Percentiles rank a stretch among this genome's conserved stretches.
phyloP scores from a whole-genome alignment of 2,888 invertebrate species.

The Phalera bucephala region DNA sequence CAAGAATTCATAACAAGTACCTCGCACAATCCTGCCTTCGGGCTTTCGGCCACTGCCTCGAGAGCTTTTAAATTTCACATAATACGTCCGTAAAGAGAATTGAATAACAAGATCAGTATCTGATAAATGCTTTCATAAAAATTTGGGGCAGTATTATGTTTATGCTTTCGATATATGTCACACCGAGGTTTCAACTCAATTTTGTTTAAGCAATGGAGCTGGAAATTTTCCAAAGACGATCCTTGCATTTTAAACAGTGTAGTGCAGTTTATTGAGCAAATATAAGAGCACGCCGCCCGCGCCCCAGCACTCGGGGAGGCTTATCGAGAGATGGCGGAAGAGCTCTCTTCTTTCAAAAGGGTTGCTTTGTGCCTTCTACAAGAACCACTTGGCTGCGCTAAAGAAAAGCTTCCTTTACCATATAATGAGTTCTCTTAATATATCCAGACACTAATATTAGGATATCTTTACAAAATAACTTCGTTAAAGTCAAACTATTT shows the following conservation, averaged over 20 bases:
- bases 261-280: conserved; percentile 50
- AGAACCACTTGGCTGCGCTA: conserved; percentile 55
- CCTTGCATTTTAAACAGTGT: conserved; percentile 31
- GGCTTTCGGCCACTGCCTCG: conserved; percentile 12
- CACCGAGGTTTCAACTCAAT: neutral
- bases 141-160: neutral
- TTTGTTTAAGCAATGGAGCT: conserved; percentile 1
- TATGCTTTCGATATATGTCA: neutral
- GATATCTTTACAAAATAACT: no score
- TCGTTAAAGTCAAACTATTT: no score
- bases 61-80: conserved; percentile 12
- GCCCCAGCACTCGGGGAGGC: conserved; percentile 41
- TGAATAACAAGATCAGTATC: neutral
- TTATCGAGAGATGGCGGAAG: conserved; percentile 69
- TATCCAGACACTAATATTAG: conserved; percentile 1
- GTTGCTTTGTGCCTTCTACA: conserved; percentile 68
- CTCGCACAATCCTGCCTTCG: conserved; percentile 18
- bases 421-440: conserved; percentile 17
- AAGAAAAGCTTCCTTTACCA: conserved; percentile 53
- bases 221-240: conserved; percentile 3
- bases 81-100: conserved; percentile 11
- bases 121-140: neutral
- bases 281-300: conserved; percentile 38
- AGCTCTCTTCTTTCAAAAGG: conserved; percentile 66
- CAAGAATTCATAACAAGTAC: conserved; percentile 34